Evolutionary conservation across 2,113 vertebrate genomes (phyloP), one percentile per base, ranked within the genome.

Genomic region (Nansenia antarctica): DNA sequence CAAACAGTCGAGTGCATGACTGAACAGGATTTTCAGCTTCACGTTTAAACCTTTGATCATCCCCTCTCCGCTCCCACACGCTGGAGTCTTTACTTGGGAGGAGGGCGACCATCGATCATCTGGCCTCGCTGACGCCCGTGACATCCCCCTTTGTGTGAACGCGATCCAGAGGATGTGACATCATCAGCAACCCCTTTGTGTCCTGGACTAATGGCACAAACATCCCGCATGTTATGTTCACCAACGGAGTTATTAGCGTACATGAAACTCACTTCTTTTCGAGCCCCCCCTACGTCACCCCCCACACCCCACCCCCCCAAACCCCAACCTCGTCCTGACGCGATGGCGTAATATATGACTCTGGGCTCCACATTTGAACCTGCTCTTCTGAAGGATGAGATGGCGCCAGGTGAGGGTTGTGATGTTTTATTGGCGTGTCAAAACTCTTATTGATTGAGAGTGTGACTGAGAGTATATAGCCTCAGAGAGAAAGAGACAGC

Each of bases 361-460:
- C 65, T 67, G 71, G 74, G 63, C 78, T 73, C 65, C 75, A 78
- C 73, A 82, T 84, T 78, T 87, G 80, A 85, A 82, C 65, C 70
- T 53, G 34, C 34, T 59, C 60, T 71, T 75, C 76, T 74, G 73
- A 79, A 76, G 27, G 57, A 76, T 65, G 78, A 47, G 69, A n/a
- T 9, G 57, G 74, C 53, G 77, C 80, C 82, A 67, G 53, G 62
- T 45, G 15, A 57, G 66, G n/a, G 70, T 74, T 53, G 69, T 73
- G 76, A 5, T 73, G 74, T 84, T 86, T 84, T 79, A 85, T 81
- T 77, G 80, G 62, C 9, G 65, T 85, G 85, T 85, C 87, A 86
- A 65, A 88, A 74, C 57, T 65, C 9, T 35, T 80, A 86, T 79
- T 74, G 80, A 86, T 83, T 72, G 65, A 69, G 49, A 32, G 55